phyloP scores from a whole-genome alignment of 1,140 invertebrate genomes.

The Melipona quadrifasciata region DNA sequence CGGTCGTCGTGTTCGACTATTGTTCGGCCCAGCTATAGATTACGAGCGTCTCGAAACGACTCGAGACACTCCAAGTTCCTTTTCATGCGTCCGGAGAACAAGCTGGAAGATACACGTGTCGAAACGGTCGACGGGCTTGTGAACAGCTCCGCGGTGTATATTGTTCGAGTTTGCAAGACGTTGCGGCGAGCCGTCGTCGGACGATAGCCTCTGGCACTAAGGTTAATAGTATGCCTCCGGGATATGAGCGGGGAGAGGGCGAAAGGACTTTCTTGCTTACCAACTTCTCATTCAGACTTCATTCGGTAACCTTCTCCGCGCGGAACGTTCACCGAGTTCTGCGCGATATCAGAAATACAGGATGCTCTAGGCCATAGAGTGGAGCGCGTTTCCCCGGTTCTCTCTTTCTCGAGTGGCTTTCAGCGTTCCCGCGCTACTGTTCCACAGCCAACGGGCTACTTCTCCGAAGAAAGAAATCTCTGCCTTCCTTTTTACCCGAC shows the following conservation, averaged over 20 bases:
- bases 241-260: background rate
- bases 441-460: conserved; percentile 43
- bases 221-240: conserved; percentile 25
- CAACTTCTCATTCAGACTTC: conserved; percentile 2
- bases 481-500: conserved; percentile 16
- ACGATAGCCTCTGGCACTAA: conserved; percentile 25
- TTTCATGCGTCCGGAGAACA: conserved; percentile 21
- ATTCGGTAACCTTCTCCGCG: background rate
- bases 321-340: background rate
- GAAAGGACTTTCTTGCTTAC: conserved; percentile 31
- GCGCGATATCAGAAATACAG: conserved; percentile 46
- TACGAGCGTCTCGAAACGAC: conserved; percentile 3
- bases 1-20: conserved; percentile 8
- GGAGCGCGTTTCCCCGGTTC: conserved; percentile 12
- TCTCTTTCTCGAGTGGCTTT: conserved; percentile 46
- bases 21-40: conserved; percentile 35
- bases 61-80: conserved; percentile 1
- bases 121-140: background rate
- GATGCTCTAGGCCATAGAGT: conserved; percentile 38
- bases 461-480: conserved; percentile 14
- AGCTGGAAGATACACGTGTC: conserved; percentile 54
- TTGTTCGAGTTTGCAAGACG: conserved; percentile 18
- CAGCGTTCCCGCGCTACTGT: conserved; percentile 31
- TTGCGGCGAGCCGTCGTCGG: conserved; percentile 4
- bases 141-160: background rate